Evolutionary conservation across 2,113 vertebrate species (phyloP), one percentile per base, ranked within the genome.

Genomic region (Cynopterus brachyotis): DNA sequence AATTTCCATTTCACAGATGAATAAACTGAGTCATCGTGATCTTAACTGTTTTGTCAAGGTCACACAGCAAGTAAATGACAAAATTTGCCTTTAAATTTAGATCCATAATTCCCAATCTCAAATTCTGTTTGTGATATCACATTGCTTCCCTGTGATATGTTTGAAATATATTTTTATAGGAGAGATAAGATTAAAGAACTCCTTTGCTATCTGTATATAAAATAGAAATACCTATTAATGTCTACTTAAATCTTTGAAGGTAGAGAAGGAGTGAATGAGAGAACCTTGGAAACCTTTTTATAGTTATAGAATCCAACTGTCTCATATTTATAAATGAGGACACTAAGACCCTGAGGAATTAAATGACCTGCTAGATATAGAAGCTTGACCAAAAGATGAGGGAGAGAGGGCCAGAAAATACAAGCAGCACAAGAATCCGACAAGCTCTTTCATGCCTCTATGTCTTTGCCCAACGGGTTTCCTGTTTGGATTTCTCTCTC

Each of bases 41-140:
- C 69, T 37, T 50, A 89, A 69, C 62, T 70, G 37, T 64, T 76
- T 92, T 87, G 35, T 90, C 50, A 55, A 95, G 59, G 60, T 94
- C 67, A 66, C n/a, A 75, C 15, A 81, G 53, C 1, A 24, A 80
- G 70, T 32, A 60, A 62, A 80, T 90, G 80, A 86, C 75, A 28
- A 94, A 67, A 20, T 70, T 35, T 75, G 89, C 35, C 42, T 37
- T 93, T 57, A 47, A 83, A 16, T 93, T 92, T 50, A 75, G 73
- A 83, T 45, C 37, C 5, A 5, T 28, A 42, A 73, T 67, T 47
- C 19, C 73, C 67, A 73, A 4, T 90, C 50, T 87, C 26, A 55
- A 7, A 32, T 15, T 90, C 62, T 75, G 28, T 5, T 26, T 79
- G 28, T 0, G 3, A 66, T 50, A 32, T 67, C 80, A 91, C 24